A percentile compares a stretch with the other conserved stretches of the same genome.
Conservation (phyloP, 1,140 invertebrate genomes). For the Drosophila mayri region DNA sequence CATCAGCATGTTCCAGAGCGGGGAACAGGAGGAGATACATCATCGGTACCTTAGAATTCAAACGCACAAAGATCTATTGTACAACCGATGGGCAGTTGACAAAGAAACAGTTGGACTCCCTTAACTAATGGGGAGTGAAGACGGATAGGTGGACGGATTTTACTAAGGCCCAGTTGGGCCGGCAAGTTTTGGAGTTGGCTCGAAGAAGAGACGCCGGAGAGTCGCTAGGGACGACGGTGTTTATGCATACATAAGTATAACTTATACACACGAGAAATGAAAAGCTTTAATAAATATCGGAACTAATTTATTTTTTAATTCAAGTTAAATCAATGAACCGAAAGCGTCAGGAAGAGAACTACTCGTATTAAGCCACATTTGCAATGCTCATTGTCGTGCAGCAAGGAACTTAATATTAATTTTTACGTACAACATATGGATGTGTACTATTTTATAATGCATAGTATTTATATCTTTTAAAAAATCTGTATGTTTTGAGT, state of each 20-base stretch:
- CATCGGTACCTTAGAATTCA: conserved; percentile 67
- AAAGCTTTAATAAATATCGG: conserved; percentile 77
- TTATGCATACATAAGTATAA: conserved; percentile 35
- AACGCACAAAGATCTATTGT: conserved; percentile 76
- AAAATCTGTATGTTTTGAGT: conserved; percentile 78
- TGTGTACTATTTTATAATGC: conserved; percentile 46
- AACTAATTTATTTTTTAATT: conserved; percentile 70
- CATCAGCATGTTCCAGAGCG: conserved; percentile 59
- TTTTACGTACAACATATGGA: conserved; percentile 47
- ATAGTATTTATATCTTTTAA: conserved; percentile 74
- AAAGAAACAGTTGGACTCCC: conserved; percentile 8
- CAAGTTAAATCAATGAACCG: conserved; percentile 37
- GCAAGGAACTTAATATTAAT: conserved; percentile 53
- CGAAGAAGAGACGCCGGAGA: background rate
- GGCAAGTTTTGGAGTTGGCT: conserved; percentile 7
- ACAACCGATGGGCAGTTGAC: conserved; percentile 39
- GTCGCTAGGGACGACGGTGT: background rate
- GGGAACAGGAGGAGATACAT: conserved; percentile 23
- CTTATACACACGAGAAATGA: conserved; percentile 53
- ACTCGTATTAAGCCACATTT: conserved; percentile 55
- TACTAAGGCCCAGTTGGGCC: conserved; percentile 23
- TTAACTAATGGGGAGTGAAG: conserved; percentile 5
- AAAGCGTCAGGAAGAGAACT: conserved; percentile 28
- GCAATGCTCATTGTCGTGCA: conserved; percentile 41
- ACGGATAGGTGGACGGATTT: background rate